A percentile compares a stretch with the other conserved stretches of the same genome.
Conservation (phyloP, 2,888 invertebrate genomes). For the Ornithoptera alexandrae region DNA sequence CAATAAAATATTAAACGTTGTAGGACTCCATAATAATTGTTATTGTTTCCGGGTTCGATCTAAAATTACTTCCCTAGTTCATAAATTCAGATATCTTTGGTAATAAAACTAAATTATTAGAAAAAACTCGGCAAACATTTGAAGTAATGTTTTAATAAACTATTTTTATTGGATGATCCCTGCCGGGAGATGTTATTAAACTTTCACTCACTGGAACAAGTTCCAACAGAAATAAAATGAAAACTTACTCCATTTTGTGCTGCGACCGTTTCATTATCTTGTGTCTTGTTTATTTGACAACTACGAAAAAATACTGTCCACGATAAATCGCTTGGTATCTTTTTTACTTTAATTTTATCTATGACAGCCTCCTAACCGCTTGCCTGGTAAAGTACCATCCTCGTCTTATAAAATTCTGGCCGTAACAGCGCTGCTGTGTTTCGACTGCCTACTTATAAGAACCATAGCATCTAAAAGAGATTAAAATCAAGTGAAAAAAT, state of each 20-base stretch:
- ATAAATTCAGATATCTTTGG: not conserved
- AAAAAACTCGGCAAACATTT: not conserved
- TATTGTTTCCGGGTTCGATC: not conserved
- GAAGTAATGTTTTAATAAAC: not conserved
- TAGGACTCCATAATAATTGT: not conserved
- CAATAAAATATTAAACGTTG: too few relatives aligned
- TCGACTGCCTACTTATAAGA: too few relatives aligned
- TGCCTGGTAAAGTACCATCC: too few relatives aligned
- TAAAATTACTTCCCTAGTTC: not conserved
- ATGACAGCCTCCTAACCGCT: too few relatives aligned
- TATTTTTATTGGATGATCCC: not conserved
- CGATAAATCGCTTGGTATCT: not conserved
- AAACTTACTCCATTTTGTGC: not conserved
- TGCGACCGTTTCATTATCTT: not conserved
- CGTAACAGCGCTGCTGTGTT: too few relatives aligned
- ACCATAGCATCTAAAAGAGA: too few relatives aligned
- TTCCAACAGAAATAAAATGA: not conserved
- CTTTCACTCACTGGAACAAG: slow-evolving; percentile 3
- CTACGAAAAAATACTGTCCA: not conserved
- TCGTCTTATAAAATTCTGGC: too few relatives aligned
- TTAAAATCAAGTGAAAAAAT: too few relatives aligned
- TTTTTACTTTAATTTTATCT: not conserved
- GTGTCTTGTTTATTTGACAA: slow-evolving; percentile 10
- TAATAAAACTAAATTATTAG: not conserved
- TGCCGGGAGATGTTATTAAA: slow-evolving; percentile 3